Conservation (phyloP, 2,113 vertebrate species). For the Bufo gargarizans region DNA sequence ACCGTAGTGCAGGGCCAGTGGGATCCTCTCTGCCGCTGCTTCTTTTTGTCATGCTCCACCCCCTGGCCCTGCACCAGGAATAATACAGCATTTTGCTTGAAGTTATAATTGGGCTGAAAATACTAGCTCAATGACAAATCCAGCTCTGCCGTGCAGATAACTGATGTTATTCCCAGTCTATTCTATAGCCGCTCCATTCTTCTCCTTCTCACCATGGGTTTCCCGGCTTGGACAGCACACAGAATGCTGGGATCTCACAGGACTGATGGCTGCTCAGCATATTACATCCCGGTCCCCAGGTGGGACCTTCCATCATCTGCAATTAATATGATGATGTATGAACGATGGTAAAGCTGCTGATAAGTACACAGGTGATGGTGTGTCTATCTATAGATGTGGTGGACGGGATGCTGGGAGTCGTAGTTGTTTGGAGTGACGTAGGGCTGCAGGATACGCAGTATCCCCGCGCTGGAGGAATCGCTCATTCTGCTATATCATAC, state of each 20-base stretch:
- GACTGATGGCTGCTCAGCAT: neutral
- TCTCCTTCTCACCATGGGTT: neutral
- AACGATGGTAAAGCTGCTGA: neutral
- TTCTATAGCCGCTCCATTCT: neutral
- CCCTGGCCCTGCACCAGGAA: no score
- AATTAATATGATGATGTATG: neutral
- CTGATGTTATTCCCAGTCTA: neutral
- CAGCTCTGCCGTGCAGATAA: neutral
- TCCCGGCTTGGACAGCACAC: no score
- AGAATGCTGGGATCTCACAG: neutral
- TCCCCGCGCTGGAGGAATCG: neutral
- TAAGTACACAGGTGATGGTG: neutral
- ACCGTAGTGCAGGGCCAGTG: no score
- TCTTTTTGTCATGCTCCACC: no score
- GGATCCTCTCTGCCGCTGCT: no score
- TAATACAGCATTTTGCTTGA: no score
- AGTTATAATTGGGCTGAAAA: no score
- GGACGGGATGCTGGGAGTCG: neutral
- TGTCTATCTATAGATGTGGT: neutral
- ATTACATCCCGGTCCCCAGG: neutral
- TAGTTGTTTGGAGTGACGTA: neutral
- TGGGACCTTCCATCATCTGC: neutral
- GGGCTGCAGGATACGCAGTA: neutral
- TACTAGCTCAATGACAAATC: neutral
- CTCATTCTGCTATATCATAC: constrained; percentile 62